phyloP scores from a whole-genome alignment of 2,797 vertebrate genomes.

The Rhinatrema bivittatum region DNA sequence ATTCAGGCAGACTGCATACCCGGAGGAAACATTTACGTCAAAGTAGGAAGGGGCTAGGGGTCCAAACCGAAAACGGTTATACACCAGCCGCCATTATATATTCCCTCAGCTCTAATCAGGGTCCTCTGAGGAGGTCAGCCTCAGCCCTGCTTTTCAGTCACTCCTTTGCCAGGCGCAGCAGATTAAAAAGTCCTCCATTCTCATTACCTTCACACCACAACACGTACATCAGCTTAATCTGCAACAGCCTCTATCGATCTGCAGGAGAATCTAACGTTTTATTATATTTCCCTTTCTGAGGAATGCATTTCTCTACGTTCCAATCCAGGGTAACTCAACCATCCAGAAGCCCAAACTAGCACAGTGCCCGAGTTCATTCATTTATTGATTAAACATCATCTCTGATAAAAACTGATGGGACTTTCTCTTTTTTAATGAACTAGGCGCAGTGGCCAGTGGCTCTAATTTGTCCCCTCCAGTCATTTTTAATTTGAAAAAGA shows the following conservation, averaged over 20 bases:
- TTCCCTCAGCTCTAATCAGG: too few relatives aligned
- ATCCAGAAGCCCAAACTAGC: neutral
- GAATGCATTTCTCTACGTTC: neutral
- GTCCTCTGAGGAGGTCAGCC: too few relatives aligned
- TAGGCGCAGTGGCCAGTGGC: accelerated
- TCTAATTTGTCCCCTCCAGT: neutral
- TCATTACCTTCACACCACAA: constrained; percentile 20
- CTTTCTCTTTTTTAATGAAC: neutral
- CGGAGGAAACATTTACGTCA: too few relatives aligned
- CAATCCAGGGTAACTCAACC: too few relatives aligned
- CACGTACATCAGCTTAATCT: too few relatives aligned
- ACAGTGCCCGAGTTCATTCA: neutral
- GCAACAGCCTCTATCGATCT: constrained; percentile 27
- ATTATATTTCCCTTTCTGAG: constrained; percentile 23
- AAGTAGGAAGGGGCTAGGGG: too few relatives aligned
- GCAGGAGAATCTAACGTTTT: constrained; percentile 20
- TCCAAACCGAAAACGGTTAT: too few relatives aligned
- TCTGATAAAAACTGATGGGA: neutral
- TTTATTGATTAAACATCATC: neutral
- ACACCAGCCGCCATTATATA: too few relatives aligned
- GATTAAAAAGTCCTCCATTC: constrained; percentile 28
- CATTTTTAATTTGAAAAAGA: neutral
- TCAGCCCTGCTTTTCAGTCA: constrained; percentile 46
- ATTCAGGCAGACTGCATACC: too few relatives aligned
- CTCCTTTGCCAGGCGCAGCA: constrained; percentile 28